Evolutionary conservation across 2,797 vertebrate genomes (phyloP).

Genomic region (Cichlasoma orientale): DNA sequence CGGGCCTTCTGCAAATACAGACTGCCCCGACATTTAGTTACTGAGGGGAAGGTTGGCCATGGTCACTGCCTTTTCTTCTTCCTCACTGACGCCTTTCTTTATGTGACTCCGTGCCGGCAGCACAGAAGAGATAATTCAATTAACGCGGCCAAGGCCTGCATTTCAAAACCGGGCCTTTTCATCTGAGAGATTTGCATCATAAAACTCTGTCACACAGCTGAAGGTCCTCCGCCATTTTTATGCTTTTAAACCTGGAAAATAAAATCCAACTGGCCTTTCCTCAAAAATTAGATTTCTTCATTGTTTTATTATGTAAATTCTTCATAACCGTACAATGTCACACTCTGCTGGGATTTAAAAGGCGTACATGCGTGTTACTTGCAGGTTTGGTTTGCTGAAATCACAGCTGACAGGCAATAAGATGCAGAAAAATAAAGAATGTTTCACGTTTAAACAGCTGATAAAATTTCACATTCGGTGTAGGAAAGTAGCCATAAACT

Average conservation of each 20-base stretch:
- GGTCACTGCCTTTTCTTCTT: conserved; percentile 38
- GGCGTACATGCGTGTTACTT: not conserved
- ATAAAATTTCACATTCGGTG: not conserved
- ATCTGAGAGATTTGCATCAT: conserved; percentile 76
- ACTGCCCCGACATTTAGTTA: conserved; percentile 14
- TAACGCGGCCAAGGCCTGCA: conserved; percentile 70
- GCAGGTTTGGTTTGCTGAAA: conserved; percentile 2
- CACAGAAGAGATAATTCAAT: conserved; percentile 70
- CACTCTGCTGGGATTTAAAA: conserved; percentile 2
- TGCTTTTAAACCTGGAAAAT: conserved; percentile 56
- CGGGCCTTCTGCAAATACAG: conserved; percentile 16
- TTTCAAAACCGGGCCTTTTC: conserved; percentile 64
- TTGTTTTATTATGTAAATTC: conserved; percentile 40
- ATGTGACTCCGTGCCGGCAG: conserved; percentile 30
- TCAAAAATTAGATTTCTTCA: conserved; percentile 25
- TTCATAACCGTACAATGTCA: conserved; percentile 21
- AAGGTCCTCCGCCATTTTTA: conserved; percentile 48
- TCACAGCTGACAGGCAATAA: not conserved
- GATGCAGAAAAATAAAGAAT: not conserved
- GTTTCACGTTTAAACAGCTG: not conserved
- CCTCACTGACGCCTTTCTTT: conserved; percentile 31
- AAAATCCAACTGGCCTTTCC: conserved; percentile 56
- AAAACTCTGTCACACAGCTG: conserved; percentile 66
- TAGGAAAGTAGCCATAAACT: not conserved
- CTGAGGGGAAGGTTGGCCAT: conserved; percentile 21